Conservation (phyloP, 2,888 invertebrate genomes). For the Nymphalis urticae region DNA sequence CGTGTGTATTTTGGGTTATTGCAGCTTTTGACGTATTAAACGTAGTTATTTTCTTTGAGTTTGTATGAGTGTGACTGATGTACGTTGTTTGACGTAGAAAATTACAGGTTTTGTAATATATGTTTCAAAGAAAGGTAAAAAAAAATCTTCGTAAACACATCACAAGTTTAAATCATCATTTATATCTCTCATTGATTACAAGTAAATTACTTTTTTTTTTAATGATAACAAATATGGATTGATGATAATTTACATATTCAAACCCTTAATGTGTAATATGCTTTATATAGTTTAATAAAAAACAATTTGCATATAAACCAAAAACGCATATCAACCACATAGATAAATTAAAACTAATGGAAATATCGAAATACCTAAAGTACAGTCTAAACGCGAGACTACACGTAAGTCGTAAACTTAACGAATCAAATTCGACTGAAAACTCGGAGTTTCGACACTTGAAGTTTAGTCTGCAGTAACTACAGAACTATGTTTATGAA, state of each 20-base stretch:
- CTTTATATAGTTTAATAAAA: background rate
- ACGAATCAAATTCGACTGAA: constrained; percentile 44
- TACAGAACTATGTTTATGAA: constrained; percentile 34
- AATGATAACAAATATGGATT: too few relatives aligned
- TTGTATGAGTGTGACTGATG: background rate
- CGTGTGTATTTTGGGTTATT: constrained; percentile 35
- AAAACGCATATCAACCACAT: background rate
- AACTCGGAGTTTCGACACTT: constrained; percentile 41
- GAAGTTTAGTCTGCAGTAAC: constrained; percentile 40
- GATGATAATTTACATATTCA: background rate
- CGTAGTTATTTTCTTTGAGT: background rate
- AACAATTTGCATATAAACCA: background rate
- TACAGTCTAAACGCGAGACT: constrained; percentile 33
- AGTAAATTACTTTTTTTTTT: too few relatives aligned
- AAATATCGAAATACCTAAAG: constrained; percentile 25
- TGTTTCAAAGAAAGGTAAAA: too few relatives aligned
- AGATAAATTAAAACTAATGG: constrained; percentile 25
- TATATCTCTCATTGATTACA: too few relatives aligned
- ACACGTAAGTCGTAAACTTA: constrained; percentile 42
- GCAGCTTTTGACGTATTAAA: constrained; percentile 16
- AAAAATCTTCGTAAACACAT: too few relatives aligned
- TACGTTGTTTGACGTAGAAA: background rate
- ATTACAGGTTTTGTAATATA: background rate
- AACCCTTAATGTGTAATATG: background rate
- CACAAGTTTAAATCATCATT: too few relatives aligned